phyloP scores from a whole-genome alignment of 1,140 invertebrate genomes.

The Saxidomus purpurata region DNA sequence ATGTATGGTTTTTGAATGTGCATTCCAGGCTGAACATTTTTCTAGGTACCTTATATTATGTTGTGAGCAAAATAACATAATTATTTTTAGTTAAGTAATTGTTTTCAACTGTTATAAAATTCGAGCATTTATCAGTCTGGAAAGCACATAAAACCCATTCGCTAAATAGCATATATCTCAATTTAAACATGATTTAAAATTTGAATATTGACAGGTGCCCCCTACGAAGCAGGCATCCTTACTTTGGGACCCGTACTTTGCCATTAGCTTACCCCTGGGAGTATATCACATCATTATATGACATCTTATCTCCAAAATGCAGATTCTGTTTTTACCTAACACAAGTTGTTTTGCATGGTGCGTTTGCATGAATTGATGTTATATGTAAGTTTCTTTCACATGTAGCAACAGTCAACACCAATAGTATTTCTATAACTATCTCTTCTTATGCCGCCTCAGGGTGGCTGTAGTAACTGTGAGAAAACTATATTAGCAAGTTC shows the following conservation, averaged over 20 bases:
- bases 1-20: not conserved
- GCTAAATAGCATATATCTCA: not conserved
- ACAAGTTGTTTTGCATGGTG: not conserved
- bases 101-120: too few species aligned
- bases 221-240: slow-evolving; percentile 23
- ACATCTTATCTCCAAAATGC: not conserved
- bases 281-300: slow-evolving; percentile 36
- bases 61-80: not conserved
- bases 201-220: slow-evolving; percentile 59
- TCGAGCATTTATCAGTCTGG: not conserved
- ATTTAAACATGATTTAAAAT: slow-evolving; percentile 10
- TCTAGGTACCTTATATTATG: too few species aligned
- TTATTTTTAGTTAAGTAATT: too few species aligned
- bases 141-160: not conserved
- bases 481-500: not conserved
- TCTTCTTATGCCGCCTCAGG: not conserved
- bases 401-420: not conserved
- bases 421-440: slow-evolving; percentile 31
- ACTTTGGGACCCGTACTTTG: slow-evolving; percentile 55
- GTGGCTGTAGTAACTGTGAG: not conserved
- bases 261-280: slow-evolving; percentile 23
- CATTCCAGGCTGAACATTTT: not conserved
- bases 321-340: not conserved
- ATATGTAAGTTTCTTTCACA: not conserved
- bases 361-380: slow-evolving; percentile 20